Evolutionary conservation across 2,888 invertebrate species (phyloP).

Genomic region (Megalurothrips usitatus): DNA sequence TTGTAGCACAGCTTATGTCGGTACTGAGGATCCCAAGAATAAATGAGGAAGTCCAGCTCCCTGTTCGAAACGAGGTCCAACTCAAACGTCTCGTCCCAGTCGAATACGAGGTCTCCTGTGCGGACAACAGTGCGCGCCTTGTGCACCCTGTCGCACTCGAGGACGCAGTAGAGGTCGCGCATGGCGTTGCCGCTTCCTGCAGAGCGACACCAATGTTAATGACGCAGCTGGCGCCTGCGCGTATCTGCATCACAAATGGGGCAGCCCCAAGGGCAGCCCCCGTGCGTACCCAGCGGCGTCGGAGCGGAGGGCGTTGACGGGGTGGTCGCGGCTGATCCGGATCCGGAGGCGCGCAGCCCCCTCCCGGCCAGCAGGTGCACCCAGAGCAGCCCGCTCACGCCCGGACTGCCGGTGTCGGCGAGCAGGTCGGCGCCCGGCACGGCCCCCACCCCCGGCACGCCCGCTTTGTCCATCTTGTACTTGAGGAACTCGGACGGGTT

Average conservation of each 20-base stretch:
- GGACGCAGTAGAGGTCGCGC: slow-evolving; percentile 92
- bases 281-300: slow-evolving; percentile 44
- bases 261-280: not conserved
- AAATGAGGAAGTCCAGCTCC: slow-evolving; percentile 92
- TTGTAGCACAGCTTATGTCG: slow-evolving; percentile 94
- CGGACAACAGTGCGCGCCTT: slow-evolving; percentile 94
- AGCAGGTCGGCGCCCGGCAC: slow-evolving; percentile 45
- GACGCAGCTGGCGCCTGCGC: not conserved
- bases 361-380: slow-evolving; percentile 84
- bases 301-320: slow-evolving; percentile 57
- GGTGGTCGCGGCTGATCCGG: slow-evolving; percentile 61
- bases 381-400: slow-evolving; percentile 84
- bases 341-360: slow-evolving; percentile 61
- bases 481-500: slow-evolving; percentile 70
- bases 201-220: slow-evolving; percentile 32
- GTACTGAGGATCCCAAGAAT: slow-evolving; percentile 99
- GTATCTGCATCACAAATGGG: slow-evolving; percentile 7
- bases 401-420: slow-evolving; percentile 44
- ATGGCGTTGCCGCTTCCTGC: slow-evolving; percentile 52
- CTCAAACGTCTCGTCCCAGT: slow-evolving; percentile 99
- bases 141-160: slow-evolving; percentile 94
- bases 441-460: slow-evolving; percentile 39
- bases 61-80: slow-evolving; percentile 91
- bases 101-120: slow-evolving; percentile 92
- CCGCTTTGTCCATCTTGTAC: slow-evolving; percentile 79